Evolutionary conservation across 2,888 invertebrate genomes (phyloP).

Genomic region (Ophraella communa): DNA sequence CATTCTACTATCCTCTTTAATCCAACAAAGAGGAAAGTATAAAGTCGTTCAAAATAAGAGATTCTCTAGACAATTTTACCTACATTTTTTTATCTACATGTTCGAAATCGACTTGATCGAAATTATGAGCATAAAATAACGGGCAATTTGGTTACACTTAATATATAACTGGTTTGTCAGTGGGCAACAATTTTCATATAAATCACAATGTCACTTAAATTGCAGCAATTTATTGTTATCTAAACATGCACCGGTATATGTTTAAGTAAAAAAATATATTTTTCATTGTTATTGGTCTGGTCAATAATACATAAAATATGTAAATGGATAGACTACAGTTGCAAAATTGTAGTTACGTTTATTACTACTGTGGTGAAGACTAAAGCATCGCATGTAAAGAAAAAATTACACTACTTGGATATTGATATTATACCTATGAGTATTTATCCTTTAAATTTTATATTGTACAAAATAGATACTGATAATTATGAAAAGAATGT

Average conservation of each 20-base stretch:
- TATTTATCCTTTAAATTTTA: too few relatives aligned
- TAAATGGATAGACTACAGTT: constrained; percentile 5
- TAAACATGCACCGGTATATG: constrained; percentile 14
- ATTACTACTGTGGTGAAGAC: too few relatives aligned
- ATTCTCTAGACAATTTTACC: too few relatives aligned
- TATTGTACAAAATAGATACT: too few relatives aligned
- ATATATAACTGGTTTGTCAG: constrained; percentile 11
- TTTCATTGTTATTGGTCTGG: constrained; percentile 12
- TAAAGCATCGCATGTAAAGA: too few relatives aligned
- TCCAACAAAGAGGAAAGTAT: too few relatives aligned
- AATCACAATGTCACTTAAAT: constrained; percentile 26
- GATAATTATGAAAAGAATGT: too few relatives aligned
- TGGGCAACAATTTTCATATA: constrained; percentile 22
- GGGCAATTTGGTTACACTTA: background rate
- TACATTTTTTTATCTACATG: background rate
- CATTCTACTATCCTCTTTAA: too few relatives aligned
- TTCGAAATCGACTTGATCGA: background rate
- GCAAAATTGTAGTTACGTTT: too few relatives aligned
- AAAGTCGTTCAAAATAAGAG: too few relatives aligned
- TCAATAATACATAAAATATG: constrained; percentile 26
- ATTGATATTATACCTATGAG: too few relatives aligned
- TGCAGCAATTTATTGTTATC: constrained; percentile 25
- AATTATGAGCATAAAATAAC: background rate
- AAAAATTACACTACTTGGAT: too few relatives aligned
- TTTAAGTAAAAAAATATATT: constrained; percentile 21